These are phyloP conservation scores for Ypsolopha scabrella DNA, from an alignment of 2,888 invertebrate species.

Conservation along the genomic window DNA sequence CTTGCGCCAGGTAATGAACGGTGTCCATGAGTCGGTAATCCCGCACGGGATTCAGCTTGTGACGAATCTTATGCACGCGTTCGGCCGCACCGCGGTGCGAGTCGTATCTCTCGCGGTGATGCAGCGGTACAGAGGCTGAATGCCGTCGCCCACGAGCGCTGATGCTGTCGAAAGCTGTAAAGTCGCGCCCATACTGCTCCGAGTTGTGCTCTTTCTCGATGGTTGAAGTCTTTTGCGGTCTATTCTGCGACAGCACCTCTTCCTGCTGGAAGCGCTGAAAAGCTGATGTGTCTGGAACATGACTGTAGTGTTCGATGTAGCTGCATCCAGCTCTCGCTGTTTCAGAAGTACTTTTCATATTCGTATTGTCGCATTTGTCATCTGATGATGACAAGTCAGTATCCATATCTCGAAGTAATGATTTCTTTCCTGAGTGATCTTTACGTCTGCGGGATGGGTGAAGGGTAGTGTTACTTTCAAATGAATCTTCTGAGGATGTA, in stretches of 20 bases:
- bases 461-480: too few species aligned
- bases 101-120: constrained; percentile 41
- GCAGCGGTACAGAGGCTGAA: constrained; percentile 44
- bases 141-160: constrained; percentile 54
- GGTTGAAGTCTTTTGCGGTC: constrained; percentile 48
- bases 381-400: too few species aligned
- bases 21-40: constrained; percentile 63
- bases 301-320: constrained; percentile 58
- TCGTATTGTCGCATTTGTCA: too few species aligned
- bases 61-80: constrained; percentile 54
- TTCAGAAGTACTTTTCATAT: too few species aligned
- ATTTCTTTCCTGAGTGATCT: constrained; percentile 43
- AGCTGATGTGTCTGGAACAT: constrained; percentile 55
- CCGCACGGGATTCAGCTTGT: constrained; percentile 56
- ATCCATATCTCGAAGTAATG: constrained; percentile 50
- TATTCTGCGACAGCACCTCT: constrained; percentile 26
- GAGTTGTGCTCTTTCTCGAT: constrained; percentile 57
- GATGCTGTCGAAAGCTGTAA: constrained; percentile 57
- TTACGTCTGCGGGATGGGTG: constrained; percentile 24
- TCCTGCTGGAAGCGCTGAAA: constrained; percentile 51
- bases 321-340: constrained; percentile 36
- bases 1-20: constrained; percentile 61
- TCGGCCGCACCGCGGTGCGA: constrained; percentile 51
- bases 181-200: constrained; percentile 58
- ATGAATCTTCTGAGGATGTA: too few species aligned